Evolutionary conservation across 2,888 invertebrate genomes (phyloP), one percentile per base, ranked within the genome.

Genomic region (Drosophila birchii): DNA sequence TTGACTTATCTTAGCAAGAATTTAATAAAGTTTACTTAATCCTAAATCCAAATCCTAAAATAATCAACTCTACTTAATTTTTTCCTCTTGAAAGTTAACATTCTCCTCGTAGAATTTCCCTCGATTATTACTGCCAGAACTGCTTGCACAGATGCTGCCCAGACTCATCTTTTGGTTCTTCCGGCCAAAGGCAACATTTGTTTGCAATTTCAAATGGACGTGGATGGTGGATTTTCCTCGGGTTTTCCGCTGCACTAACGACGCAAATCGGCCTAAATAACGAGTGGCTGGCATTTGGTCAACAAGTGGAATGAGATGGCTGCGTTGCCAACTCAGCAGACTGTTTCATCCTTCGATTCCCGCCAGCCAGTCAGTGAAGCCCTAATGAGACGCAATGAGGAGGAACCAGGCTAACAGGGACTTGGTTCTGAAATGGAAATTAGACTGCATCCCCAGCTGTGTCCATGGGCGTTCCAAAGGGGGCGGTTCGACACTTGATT

Each of bases 181-280:
- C 23, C 51, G 41, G 61, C 29, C 11, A 45, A 32, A 14, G 26
- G 75, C 58, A 84, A 86, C 78, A 81, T 78, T 75, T 67, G 71
- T 70, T 61, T 55, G 75, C 77, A 69, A 36, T 61, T 56, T 29
- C 16, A 16, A 44, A 29, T 34, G 16, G 38, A 54, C 47, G 26
- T 16, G 43, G 26, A n/a, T 14, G 20, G n/a, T 12, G 16, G 59
- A n/a, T n/a, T 70, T 74, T 29, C 66, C 34, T 57, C 49, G 76
- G 72, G 38, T 59, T 20, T 51, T 16, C 11, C 39, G 57, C 64
- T 80, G 75, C 81, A 74, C 88, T 87, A 85, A 85, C 85, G 84
- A 85, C 79, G 83, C 86, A 80, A 82, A 79, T 76, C 83, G 79
- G 88, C 79, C 79, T 78, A 85, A 87, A 87, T 85, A 78, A 80